These are phyloP conservation scores for Cephalotes varians DNA, from an alignment of 2,888 invertebrate genomes.

Conservation along the genomic window DNA sequence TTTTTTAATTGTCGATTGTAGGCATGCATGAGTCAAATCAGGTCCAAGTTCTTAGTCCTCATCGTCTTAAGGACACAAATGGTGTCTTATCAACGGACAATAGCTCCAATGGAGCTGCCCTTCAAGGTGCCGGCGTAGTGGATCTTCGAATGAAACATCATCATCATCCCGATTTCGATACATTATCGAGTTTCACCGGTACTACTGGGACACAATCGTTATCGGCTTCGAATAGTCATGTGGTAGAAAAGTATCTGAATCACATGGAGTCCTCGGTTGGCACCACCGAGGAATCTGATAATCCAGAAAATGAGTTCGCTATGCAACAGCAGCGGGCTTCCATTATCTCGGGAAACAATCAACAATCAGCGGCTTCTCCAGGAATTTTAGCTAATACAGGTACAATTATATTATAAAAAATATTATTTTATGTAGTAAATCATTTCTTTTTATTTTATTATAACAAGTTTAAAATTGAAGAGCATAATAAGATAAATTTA, in stretches of 20 bases:
- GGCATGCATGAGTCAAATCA: constrained; percentile 78
- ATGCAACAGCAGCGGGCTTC: constrained; percentile 82
- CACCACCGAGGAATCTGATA: constrained; percentile 75
- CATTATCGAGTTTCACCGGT: constrained; percentile 85
- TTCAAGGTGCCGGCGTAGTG: constrained; percentile 86
- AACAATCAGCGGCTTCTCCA: constrained; percentile 5
- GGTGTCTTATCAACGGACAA: constrained; percentile 77
- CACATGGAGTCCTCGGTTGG: constrained; percentile 85
- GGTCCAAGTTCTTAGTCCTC: constrained; percentile 82
- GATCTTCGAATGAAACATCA: constrained; percentile 90
- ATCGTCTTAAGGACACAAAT: constrained; percentile 81
- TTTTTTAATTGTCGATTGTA: constrained; percentile 4
- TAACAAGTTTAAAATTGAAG: background rate
- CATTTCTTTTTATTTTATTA: background rate
- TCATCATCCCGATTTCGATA: constrained; percentile 87
- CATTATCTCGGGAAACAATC: constrained; percentile 75
- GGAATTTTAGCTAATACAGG: constrained; percentile 35
- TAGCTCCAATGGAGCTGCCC: constrained; percentile 69
- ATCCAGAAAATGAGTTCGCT: constrained; percentile 66
- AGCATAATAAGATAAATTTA: too few relatives aligned
- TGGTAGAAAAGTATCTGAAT: constrained; percentile 88
- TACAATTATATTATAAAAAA: constrained; percentile 7
- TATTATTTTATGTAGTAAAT: background rate
- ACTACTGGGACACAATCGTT: constrained; percentile 84
- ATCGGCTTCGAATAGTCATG: constrained; percentile 88